These are phyloP conservation scores for Girardia tigrina DNA, from an alignment of 2,888 invertebrate genomes.

Conservation along the genomic window DNA sequence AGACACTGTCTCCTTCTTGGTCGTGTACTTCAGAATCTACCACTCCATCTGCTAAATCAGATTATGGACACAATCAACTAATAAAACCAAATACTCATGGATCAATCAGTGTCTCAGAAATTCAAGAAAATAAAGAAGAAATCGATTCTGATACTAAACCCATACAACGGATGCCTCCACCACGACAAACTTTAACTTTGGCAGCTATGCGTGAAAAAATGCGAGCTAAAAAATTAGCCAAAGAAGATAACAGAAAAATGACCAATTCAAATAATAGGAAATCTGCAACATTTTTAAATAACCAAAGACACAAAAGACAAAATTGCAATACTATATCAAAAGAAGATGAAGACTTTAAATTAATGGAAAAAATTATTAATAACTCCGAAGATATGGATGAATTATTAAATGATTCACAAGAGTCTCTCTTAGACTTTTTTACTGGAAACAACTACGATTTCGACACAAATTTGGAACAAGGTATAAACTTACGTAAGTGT, in stretches of 20 bases:
- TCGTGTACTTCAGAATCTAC: neutral
- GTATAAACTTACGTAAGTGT: neutral
- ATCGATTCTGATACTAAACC: neutral
- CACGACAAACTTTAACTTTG: conserved; percentile 25
- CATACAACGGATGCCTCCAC: conserved; percentile 27
- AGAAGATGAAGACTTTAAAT: conserved; percentile 9
- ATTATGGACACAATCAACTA: neutral
- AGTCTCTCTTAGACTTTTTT: neutral
- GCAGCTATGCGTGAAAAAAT: conserved; percentile 31
- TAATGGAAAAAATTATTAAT: conserved; percentile 18
- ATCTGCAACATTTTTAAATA: neutral
- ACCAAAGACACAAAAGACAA: neutral
- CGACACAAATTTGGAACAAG: neutral
- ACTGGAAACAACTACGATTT: neutral
- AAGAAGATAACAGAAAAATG: neutral
- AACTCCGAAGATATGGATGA: conserved; percentile 15
- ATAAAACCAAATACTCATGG: neutral
- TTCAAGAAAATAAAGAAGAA: neutral
- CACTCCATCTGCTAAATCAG: neutral
- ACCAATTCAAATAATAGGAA: neutral
- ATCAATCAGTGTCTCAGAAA: neutral
- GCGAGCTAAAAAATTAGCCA: conserved; percentile 1
- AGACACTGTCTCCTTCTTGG: neutral
- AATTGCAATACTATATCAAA: neutral
- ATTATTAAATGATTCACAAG: neutral